phyloP scores from a whole-genome alignment of 2,797 vertebrate genomes.

The Hoplostethus atlanticus region DNA sequence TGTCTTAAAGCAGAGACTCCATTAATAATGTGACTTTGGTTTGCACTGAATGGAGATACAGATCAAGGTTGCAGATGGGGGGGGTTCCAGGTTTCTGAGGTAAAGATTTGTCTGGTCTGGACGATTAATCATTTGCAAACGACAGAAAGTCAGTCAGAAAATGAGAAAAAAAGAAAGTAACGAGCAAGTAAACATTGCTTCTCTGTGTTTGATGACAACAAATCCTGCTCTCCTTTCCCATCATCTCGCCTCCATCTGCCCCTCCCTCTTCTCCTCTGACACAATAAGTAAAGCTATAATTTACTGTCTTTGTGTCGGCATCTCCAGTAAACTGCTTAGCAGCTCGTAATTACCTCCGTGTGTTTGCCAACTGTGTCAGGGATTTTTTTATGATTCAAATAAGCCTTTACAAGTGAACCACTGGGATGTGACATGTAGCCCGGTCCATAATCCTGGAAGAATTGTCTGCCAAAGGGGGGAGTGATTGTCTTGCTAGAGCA shows the following conservation, averaged over 20 bases:
- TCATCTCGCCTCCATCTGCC: neutral
- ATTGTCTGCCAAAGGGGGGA: conserved; percentile 45
- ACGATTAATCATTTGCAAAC: neutral
- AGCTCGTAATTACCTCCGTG: conserved; percentile 49
- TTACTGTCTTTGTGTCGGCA: conserved; percentile 43
- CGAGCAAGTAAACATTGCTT: neutral
- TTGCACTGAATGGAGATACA: neutral
- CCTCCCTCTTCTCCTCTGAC: neutral
- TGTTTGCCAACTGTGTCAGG: conserved; percentile 52
- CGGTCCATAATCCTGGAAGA: conserved; percentile 44
- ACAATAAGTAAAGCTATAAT: conserved; percentile 47
- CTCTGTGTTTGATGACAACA: neutral
- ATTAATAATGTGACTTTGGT: too few species aligned
- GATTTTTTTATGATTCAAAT: conserved; percentile 51
- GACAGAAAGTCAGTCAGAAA: neutral
- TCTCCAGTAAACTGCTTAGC: conserved; percentile 55
- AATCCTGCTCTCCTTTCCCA: neutral
- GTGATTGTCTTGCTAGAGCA: conserved; percentile 33
- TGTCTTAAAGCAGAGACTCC: neutral
- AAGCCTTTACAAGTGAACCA: conserved; percentile 47
- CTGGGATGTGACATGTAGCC: conserved; percentile 57
- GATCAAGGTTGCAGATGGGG: neutral
- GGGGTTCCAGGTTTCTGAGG: neutral
- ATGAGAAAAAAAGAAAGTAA: neutral
- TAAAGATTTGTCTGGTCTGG: neutral